These are phyloP conservation scores for Idaea aversata DNA, from an alignment of 2,888 invertebrate species.

Conservation along the genomic window DNA sequence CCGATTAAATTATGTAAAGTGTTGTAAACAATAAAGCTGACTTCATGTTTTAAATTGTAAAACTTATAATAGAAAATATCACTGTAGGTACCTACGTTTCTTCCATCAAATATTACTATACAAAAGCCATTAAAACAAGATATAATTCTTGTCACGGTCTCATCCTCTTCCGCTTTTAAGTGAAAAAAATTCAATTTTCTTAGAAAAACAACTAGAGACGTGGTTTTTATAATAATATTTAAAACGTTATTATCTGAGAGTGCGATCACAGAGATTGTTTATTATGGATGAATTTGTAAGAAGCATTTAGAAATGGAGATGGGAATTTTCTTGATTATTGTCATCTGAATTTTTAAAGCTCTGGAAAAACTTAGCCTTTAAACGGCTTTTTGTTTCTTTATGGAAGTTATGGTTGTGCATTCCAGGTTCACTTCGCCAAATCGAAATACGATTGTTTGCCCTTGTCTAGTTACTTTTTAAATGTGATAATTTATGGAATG, in stretches of 20 bases:
- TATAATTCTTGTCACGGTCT: slow-evolving; percentile 13
- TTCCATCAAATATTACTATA: not conserved
- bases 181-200: slow-evolving; percentile 28
- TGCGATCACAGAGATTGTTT: not conserved
- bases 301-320: not conserved
- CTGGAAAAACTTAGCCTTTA: not conserved
- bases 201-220: slow-evolving; percentile 28
- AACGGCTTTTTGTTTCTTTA: too few species aligned
- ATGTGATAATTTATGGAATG: too few species aligned
- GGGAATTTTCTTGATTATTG: not conserved
- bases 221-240: slow-evolving; percentile 27
- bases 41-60: not conserved
- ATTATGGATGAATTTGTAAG: not conserved
- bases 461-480: too few species aligned
- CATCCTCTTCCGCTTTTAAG: slow-evolving; percentile 14
- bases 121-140: not conserved
- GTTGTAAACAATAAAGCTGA: not conserved
- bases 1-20: not conserved
- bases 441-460: too few species aligned
- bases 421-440: too few species aligned
- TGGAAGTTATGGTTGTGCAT: too few species aligned
- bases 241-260: slow-evolving; percentile 9
- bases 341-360: not conserved
- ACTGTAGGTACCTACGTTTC: not conserved
- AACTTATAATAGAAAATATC: slow-evolving; percentile 8